Evolutionary conservation across 2,113 vertebrate species (phyloP).

Genomic region (Eleginops maclovinus): DNA sequence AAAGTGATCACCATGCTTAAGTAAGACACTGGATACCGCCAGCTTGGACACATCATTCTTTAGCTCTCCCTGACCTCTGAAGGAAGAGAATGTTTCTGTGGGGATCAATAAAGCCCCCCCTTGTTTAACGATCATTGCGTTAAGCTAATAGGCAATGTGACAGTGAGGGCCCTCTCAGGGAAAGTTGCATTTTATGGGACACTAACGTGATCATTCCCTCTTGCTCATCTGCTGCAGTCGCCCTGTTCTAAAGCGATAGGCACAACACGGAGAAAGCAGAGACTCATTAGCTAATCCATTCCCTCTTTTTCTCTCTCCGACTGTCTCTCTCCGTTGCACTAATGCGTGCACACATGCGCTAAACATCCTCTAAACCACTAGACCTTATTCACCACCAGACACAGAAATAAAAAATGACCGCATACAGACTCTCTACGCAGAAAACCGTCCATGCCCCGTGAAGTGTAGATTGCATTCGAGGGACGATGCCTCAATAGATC

Average conservation of each 20-base stretch:
- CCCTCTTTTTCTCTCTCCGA: slow-evolving; percentile 29
- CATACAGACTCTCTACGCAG: slow-evolving; percentile 22
- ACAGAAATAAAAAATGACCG: slow-evolving; percentile 25
- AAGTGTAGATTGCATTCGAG: slow-evolving; percentile 58
- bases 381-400: slow-evolving; percentile 12
- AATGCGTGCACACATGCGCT: slow-evolving; percentile 25
- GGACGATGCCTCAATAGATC: slow-evolving; percentile 66
- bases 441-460: slow-evolving; percentile 16
- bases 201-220: slow-evolving; percentile 24
- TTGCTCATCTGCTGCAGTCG: slow-evolving; percentile 51
- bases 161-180: slow-evolving; percentile 31
- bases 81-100: slow-evolving; percentile 15
- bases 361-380: slow-evolving; percentile 25
- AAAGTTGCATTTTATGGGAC: slow-evolving; percentile 44
- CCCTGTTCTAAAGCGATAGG: slow-evolving; percentile 43
- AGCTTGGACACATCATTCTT: slow-evolving; percentile 1
- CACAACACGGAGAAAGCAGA: slow-evolving; percentile 34
- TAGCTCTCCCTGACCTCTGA: slow-evolving; percentile 13
- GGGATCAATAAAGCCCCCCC: slow-evolving; percentile 48
- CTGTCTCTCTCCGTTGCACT: slow-evolving; percentile 20
- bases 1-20: neutral
- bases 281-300: slow-evolving; percentile 50
- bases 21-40: neutral
- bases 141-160: slow-evolving; percentile 38
- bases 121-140: slow-evolving; percentile 47